Base-by-base conservation (phyloP, 2,113 vertebrate species). In the Pyrgilauda ruficollis region DNA sequence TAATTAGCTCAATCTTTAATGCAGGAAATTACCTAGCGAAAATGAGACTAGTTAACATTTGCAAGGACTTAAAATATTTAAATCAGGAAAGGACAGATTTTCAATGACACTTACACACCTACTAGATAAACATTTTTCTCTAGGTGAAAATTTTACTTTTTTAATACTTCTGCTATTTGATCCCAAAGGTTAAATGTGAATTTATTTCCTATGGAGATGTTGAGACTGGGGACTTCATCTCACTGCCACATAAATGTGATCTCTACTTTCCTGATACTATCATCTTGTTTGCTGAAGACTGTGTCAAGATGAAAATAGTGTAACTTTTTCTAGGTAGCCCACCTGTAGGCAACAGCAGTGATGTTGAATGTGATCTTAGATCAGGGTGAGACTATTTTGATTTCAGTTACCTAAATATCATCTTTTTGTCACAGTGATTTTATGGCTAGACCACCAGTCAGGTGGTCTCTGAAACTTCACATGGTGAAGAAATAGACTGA, bases 1-100 rank as follows among this genome's bases (percentile, higher is more conserved):
- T 88, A 86, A 93, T 84, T 88, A 88, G 63, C 52, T 95, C 68
- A 74, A 8, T 70, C 68, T 74, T 92, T 80, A 90, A 63, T 84
- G 33, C 50, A 80, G 85, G 70, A 90, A 94, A 91, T 78, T 87
- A 68, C 27, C 62, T 52, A 41, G 58, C 28, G 39, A 93, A 78
- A 93, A 80, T 37, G 22, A 76, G 43, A 62, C 72, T 58, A 80
- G 68, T 83, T 86, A 83, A 30, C 10, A 43, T 83, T 77, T 92
- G 6, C 37, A 62, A 43, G 15, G 22, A 86, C 43, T 80, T 83
- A 66, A 59, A 69, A 90, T 88, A 77, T 69, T 88, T 70, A 88
- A 49, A 77, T 53, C 6, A 90, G 13, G n/a, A 73, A 89, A 79
- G 26, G 41, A 31, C 15, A 92, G 64, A 27, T 73, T 93, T 92